These are phyloP conservation scores for Amblyraja radiata DNA, from an alignment of 2,797 vertebrate genomes.

Conservation along the genomic window DNA sequence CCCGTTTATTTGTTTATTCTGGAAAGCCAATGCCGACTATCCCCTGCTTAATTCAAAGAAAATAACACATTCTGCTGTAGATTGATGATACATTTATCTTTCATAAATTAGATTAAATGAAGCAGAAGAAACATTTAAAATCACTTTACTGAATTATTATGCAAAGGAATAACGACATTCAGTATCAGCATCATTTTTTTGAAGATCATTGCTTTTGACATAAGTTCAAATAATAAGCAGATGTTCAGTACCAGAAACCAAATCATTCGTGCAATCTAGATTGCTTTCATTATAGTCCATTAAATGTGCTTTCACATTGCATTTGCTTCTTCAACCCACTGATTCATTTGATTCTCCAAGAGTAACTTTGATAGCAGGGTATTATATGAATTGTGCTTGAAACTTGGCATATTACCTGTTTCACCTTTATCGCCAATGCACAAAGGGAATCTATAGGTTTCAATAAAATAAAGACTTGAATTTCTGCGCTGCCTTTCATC, in stretches of 20 bases:
- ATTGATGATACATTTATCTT: neutral
- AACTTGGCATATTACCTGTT: neutral
- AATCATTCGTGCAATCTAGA: conserved; percentile 34
- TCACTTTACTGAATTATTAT: neutral
- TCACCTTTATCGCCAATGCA: too few species aligned
- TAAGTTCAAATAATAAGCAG: conserved; percentile 38
- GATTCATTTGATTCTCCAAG: neutral
- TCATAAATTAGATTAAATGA: neutral
- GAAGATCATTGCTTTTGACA: conserved; percentile 39
- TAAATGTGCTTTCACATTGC: conserved; percentile 37
- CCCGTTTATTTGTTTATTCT: neutral
- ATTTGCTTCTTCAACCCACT: conserved; percentile 39
- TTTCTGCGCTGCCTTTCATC: too few species aligned
- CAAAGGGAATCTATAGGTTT: neutral
- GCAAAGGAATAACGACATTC: neutral
- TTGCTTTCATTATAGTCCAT: conserved; percentile 39
- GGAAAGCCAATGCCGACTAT: neutral
- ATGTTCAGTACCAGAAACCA: conserved; percentile 17
- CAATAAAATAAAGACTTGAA: too few species aligned
- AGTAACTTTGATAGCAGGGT: neutral
- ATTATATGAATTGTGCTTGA: neutral
- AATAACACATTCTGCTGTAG: conserved; percentile 4
- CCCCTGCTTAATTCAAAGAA: neutral
- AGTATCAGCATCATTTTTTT: conserved; percentile 32
- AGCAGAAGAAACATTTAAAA: neutral